Conservation (phyloP, 2,888 invertebrate genomes). For the Drosophila affinis region DNA sequence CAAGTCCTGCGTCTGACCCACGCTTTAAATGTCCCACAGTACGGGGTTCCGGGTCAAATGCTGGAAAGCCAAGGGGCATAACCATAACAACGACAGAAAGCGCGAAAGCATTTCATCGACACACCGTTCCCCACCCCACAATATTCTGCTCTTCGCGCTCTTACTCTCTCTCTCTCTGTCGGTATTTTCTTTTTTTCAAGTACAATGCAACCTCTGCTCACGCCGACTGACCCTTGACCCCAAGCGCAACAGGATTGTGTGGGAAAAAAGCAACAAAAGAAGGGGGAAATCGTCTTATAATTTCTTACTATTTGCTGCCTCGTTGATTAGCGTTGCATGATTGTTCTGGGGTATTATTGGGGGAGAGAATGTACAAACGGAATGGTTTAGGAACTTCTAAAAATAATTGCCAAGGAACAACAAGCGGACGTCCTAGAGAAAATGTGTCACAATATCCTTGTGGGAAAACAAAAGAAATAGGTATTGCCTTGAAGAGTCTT, state of each 20-base stretch:
- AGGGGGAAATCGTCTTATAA: conserved; percentile 4
- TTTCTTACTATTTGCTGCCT: conserved; percentile 1
- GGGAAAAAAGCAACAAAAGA: background rate
- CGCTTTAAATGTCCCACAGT: conserved; percentile 70
- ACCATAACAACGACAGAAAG: conserved; percentile 68
- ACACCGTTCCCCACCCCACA: conserved; percentile 28
- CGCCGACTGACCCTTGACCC: conserved; percentile 4
- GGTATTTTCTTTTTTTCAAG: conserved; percentile 20
- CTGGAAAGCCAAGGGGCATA: conserved; percentile 68
- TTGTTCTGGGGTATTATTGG: background rate
- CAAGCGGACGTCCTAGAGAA: background rate
- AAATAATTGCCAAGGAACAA: background rate
- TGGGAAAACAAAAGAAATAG: background rate
- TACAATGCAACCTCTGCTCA: conserved; percentile 3
- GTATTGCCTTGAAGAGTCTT: background rate
- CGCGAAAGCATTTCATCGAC: conserved; percentile 43
- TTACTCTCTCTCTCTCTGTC: background rate
- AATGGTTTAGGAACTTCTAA: background rate
- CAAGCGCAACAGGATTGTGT: conserved; percentile 4
- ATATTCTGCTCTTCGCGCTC: background rate
- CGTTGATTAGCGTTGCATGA: conserved; percentile 3
- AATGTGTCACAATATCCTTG: background rate
- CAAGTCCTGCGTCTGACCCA: conserved; percentile 58
- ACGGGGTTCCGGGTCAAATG: conserved; percentile 68
- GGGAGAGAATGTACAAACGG: background rate